Evolutionary conservation across 2,113 vertebrate genomes (phyloP).

Genomic region (Poeciliopsis prolifica): DNA sequence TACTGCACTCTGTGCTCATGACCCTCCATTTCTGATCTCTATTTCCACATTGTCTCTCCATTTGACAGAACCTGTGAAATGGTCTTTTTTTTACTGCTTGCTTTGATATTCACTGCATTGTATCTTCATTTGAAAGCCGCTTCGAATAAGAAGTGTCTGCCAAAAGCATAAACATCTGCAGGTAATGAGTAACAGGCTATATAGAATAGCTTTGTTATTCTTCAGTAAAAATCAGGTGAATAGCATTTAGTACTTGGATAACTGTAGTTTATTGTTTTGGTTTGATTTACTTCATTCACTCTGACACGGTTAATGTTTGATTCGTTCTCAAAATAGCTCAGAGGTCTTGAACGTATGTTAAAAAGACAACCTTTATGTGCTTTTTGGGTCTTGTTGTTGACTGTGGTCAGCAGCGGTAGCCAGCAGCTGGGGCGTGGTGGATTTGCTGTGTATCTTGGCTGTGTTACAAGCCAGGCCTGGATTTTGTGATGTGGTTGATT

Average conservation of each 20-base stretch:
- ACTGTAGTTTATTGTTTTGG: not conserved
- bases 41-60: not conserved
- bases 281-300: not conserved
- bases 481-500: constrained; percentile 59
- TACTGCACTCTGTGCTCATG: not conserved
- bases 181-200: not conserved
- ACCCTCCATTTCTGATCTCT: not conserved
- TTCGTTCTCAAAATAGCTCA: not conserved
- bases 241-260: not conserved
- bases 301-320: not conserved
- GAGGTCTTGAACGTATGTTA: not conserved
- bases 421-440: constrained; percentile 53
- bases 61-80: not conserved
- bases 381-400: constrained; percentile 43
- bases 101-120: not conserved
- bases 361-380: constrained; percentile 13
- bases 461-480: constrained; percentile 36
- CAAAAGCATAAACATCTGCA: not conserved
- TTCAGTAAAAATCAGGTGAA: not conserved
- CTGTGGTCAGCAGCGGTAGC: constrained; percentile 50
- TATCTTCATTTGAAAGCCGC: not conserved
- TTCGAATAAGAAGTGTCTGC: not conserved
- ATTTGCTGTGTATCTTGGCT: constrained; percentile 59
- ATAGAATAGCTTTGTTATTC: not conserved
- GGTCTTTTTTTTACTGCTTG: not conserved